Evolutionary conservation across 2,113 vertebrate species (phyloP).

Genomic region (Ochotona curzoniae): DNA sequence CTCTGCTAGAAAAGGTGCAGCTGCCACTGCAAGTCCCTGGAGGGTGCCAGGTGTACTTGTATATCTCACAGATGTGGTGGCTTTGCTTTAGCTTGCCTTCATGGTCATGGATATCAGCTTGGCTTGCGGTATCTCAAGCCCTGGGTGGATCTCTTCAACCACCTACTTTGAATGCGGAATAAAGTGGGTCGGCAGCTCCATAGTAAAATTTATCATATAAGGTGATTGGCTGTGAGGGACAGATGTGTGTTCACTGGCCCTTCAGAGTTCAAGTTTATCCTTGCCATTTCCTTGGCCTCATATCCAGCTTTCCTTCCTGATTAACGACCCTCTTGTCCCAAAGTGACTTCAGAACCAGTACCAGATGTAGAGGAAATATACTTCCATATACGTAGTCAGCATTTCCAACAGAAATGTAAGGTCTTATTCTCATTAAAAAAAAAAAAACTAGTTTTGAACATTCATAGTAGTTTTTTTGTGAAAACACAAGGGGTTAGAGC

Average conservation of each 20-base stretch:
- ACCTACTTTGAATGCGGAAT: neutral
- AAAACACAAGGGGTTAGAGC: no score
- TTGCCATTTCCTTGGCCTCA: neutral
- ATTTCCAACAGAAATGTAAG: neutral
- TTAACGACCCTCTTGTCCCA: neutral
- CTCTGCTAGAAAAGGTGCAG: neutral
- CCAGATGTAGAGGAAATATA: neutral
- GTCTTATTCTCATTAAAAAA: neutral
- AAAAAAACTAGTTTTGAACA: neutral
- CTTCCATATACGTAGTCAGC: neutral
- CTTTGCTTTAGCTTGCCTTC: neutral
- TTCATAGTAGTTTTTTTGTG: no score
- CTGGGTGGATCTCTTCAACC: neutral
- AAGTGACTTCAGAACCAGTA: neutral
- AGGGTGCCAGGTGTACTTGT: neutral
- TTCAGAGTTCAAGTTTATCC: neutral
- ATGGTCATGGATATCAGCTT: neutral
- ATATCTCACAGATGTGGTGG: accelerated
- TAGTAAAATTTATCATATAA: neutral
- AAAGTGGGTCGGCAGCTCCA: neutral
- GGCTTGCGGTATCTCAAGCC: no score
- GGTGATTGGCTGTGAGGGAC: neutral
- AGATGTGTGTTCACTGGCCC: neutral
- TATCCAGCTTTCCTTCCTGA: neutral
- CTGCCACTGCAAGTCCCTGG: neutral